phyloP scores from a whole-genome alignment of 2,113 vertebrate species.

The Orcinus orca region DNA sequence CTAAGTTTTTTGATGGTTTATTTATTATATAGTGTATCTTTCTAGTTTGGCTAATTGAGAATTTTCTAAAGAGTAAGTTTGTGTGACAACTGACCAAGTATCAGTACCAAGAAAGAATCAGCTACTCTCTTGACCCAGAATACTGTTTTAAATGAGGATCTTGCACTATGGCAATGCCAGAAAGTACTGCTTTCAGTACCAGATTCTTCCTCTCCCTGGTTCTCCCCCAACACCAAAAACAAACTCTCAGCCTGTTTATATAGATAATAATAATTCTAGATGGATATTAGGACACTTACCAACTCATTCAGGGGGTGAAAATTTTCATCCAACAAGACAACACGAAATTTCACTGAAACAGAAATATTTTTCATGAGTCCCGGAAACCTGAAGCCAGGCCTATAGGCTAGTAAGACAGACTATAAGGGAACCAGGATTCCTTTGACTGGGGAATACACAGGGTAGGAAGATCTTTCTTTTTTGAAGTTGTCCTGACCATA shows the following conservation, averaged over 20 bases:
- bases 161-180: background rate
- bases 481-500: background rate
- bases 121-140: background rate
- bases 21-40: background rate
- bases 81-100: background rate
- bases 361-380: conserved; percentile 58
- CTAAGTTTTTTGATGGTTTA: background rate
- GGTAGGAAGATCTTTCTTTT: background rate
- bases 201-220: background rate
- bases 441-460: background rate
- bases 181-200: background rate
- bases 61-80: background rate
- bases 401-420: background rate
- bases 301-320: conserved; percentile 77
- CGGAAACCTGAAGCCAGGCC: background rate
- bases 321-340: conserved; percentile 81
- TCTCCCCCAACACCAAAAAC: background rate
- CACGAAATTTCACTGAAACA: conserved; percentile 81
- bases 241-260: background rate
- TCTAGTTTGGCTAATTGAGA: background rate
- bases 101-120: background rate
- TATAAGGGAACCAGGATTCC: background rate
- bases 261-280: background rate
- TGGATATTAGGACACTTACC: conserved; percentile 71
- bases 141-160: background rate